These are phyloP conservation scores for Orthochromis indermauri DNA, from an alignment of 2,113 vertebrate genomes.

Conservation along the genomic window DNA sequence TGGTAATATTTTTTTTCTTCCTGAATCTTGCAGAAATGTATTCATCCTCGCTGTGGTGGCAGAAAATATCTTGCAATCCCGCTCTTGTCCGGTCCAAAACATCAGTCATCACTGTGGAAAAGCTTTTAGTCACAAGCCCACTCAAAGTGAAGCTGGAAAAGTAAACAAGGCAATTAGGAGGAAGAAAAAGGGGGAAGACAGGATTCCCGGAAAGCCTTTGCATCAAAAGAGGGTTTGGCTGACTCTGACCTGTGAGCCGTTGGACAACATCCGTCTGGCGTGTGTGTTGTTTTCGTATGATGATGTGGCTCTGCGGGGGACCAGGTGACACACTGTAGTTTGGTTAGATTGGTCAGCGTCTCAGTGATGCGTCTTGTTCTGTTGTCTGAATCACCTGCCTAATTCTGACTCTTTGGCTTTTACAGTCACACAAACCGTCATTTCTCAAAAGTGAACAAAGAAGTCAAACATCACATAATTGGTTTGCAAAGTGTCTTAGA, in stretches of 20 bases:
- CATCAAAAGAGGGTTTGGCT: slow-evolving; percentile 21
- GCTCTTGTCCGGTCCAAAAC: not conserved
- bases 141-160: slow-evolving; percentile 32
- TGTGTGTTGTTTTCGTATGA: not conserved
- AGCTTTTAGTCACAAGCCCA: slow-evolving; percentile 18
- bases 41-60: not conserved
- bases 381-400: not conserved
- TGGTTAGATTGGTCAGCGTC: not conserved
- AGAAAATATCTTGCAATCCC: not conserved
- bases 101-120: slow-evolving; percentile 5
- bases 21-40: not conserved
- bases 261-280: not conserved
- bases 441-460: not conserved
- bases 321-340: not conserved
- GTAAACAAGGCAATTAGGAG: slow-evolving; percentile 38
- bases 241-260: slow-evolving; percentile 9
- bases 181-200: not conserved
- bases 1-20: not conserved
- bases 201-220: slow-evolving; percentile 39
- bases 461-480: not conserved
- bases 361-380: not conserved
- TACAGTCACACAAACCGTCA: not conserved
- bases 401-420: not conserved
- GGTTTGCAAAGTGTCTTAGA: not conserved
- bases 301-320: not conserved